Base-by-base conservation (phyloP, 1,140 invertebrate species). In the Pogonomyrmex californicus region DNA sequence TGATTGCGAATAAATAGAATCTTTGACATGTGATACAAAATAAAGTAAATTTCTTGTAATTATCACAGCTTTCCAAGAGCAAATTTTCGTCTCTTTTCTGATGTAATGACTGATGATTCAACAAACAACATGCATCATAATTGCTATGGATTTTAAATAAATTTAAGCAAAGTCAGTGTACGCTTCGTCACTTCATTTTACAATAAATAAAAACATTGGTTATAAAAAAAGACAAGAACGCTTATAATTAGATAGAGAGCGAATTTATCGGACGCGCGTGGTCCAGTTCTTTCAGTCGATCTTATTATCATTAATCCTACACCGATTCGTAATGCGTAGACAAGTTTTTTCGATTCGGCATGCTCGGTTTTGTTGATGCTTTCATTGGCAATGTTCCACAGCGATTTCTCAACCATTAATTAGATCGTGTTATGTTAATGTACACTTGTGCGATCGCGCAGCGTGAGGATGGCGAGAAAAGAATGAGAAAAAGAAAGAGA, bases 351-450 rank as follows among this genome's bases (percentile, higher is more conserved):
- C 30, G 75, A 78, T 23, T 23, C 2, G 33, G 54, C 23, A 33
- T 4, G 47, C 12, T 49, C 30, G 47, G 47, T 66, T 79, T 86
- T 79, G 60, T 36, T 62, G 60, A 38, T 62, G 83, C 75, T 82
- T 66, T 66, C 83, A 54, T 65, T 54, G 58, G 38, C 47, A 63
- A 63, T 47, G 17, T 79, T 83, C 79, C 12, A 58, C 38, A 23
- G 12, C 47, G 62, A 79, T 86, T 86, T 86, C 75, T 68, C 83
- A 66, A 66, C 63, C 41, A 30, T 36, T 79, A 82, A 83, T 85
- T 85, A 85, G 82, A 85, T 78, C 82, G 82, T 85, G 73, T 78
- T 85, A 85, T 85, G 82, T 66, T 85, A 78, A 78, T 65, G 17
- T 5, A 6, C 12, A n/a, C 63, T 68, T 56, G 49, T 23, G 6